Conservation (phyloP, 2,113 vertebrate species). For the Dasyurus viverrinus region DNA sequence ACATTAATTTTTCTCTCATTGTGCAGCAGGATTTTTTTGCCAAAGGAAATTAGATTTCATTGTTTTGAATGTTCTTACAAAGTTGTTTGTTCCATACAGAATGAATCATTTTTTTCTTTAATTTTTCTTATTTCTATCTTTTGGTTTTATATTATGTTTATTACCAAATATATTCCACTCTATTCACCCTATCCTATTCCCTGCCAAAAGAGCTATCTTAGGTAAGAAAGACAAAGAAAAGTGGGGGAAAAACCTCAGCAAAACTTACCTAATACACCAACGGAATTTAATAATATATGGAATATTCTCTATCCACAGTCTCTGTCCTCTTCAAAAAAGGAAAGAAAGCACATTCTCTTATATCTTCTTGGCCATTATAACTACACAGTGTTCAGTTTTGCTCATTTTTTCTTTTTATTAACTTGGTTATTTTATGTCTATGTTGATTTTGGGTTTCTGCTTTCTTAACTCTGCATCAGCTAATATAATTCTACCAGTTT, state of each 20-base stretch:
- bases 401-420: not conserved
- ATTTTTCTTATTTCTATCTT: not conserved
- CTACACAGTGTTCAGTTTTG: not conserved
- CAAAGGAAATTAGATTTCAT: constrained; percentile 13
- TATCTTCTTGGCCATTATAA: not conserved
- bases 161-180: not conserved
- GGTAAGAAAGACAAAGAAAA: not conserved
- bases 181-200: not conserved
- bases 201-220: not conserved
- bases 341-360: not conserved
- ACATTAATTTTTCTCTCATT: constrained; percentile 9
- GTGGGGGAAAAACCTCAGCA: not conserved
- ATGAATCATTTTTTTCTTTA: not conserved
- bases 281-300: not conserved
- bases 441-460: not conserved
- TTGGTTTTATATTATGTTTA: not conserved
- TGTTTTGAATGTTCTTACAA: constrained; percentile 31
- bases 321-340: not conserved
- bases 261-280: not conserved
- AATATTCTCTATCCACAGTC: not conserved
- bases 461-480: not conserved
- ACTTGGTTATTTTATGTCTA: not conserved
- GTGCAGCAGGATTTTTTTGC: not conserved
- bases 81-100: constrained; percentile 33
- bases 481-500: not conserved